Evolutionary conservation across 1,140 invertebrate genomes (phyloP).

Genomic region (Holcopasites calliopsidis): DNA sequence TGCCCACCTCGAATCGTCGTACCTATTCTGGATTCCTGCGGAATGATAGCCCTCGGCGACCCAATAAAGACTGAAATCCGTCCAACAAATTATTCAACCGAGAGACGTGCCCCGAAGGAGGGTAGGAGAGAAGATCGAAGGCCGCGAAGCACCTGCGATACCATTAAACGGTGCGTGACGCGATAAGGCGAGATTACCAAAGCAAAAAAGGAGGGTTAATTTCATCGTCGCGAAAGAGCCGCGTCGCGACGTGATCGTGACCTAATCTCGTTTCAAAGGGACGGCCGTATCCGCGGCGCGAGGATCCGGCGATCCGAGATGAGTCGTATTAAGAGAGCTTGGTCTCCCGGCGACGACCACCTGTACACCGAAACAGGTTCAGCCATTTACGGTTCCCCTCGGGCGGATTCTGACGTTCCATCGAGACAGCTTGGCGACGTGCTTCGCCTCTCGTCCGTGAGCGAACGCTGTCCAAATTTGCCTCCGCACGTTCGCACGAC

Average conservation of each 20-base stretch:
- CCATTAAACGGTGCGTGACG: too few relatives aligned
- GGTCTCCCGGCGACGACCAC: slow-evolving; percentile 41
- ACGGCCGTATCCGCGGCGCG: slow-evolving; percentile 28
- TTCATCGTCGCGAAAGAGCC: background rate
- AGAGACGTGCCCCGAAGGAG: too few relatives aligned
- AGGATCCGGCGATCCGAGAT: background rate
- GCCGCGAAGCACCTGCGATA: too few relatives aligned
- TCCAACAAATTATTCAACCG: too few relatives aligned
- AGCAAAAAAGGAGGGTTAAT: background rate
- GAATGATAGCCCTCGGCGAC: too few relatives aligned
- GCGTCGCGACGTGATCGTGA: slow-evolving; percentile 19
- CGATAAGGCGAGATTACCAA: background rate
- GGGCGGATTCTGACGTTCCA: slow-evolving; percentile 54
- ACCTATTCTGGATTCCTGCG: too few relatives aligned
- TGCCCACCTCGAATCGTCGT: too few relatives aligned
- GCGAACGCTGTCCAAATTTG: slow-evolving; percentile 31
- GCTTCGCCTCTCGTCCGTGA: slow-evolving; percentile 3
- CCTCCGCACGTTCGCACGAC: background rate
- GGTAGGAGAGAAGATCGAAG: too few relatives aligned
- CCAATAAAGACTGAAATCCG: too few relatives aligned
- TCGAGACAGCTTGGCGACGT: slow-evolving; percentile 61
- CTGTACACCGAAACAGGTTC: slow-evolving; percentile 57
- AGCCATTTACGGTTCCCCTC: slow-evolving; percentile 46
- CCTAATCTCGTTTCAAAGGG: slow-evolving; percentile 31
- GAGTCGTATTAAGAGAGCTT: slow-evolving; percentile 11